Evolutionary conservation across 2,113 vertebrate genomes (phyloP).

Genomic region (Cairina moschata): DNA sequence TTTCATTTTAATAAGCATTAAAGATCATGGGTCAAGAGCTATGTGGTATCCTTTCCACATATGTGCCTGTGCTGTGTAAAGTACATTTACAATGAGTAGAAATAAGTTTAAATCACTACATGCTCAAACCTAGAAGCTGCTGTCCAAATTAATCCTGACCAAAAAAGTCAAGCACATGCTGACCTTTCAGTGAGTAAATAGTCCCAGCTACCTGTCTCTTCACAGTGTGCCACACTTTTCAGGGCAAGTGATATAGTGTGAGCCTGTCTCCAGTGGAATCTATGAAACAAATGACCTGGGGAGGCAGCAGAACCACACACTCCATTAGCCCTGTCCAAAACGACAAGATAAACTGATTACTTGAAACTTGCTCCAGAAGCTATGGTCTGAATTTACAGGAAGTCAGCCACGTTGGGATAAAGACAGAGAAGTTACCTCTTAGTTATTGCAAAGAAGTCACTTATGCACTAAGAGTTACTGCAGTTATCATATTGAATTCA

Average conservation of each 20-base stretch:
- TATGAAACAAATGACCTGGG: rapidly evolving
- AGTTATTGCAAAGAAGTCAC: background rate
- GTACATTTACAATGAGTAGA: background rate
- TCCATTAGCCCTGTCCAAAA: background rate
- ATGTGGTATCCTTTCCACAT: background rate
- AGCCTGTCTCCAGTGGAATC: background rate
- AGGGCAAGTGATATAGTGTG: background rate
- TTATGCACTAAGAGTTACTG: background rate
- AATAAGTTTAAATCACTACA: background rate
- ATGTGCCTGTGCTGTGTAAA: background rate
- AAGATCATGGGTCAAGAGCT: background rate
- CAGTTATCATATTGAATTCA: background rate
- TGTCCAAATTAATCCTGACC: conserved; percentile 1
- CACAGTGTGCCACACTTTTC: background rate
- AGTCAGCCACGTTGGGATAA: background rate
- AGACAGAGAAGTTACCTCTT: background rate
- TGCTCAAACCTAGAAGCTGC: background rate
- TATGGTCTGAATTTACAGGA: background rate
- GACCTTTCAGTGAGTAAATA: background rate
- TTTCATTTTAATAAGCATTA: conserved; percentile 41
- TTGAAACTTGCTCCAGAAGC: background rate
- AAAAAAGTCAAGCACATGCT: background rate
- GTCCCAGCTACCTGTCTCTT: background rate
- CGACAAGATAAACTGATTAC: background rate
- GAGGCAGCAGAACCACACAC: background rate